Base-by-base conservation (phyloP, 2,888 invertebrate species). In the Adelphocoris suturalis region DNA sequence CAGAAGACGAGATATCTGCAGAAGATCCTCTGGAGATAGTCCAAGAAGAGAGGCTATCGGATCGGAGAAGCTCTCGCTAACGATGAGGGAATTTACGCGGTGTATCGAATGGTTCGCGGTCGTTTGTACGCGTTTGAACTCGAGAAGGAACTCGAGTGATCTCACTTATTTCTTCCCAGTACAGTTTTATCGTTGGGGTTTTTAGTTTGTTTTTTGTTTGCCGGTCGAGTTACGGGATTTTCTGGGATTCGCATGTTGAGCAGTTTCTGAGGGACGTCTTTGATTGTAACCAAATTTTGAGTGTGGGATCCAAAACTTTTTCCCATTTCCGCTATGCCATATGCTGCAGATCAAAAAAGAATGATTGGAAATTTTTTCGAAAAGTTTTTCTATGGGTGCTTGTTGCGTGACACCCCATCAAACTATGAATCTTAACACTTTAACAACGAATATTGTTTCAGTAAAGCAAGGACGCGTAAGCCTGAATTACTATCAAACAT, bases 1-100 rank as follows among this genome's bases (percentile, higher is more conserved):
- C 68, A 23, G 68, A 68, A 68, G 68, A 68, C 68, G 68, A 68
- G 68, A 68, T 68, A 68, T 68, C 68, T 68, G 68, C 68, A 23
- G 68, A 68, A 68, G 68, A 68, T 68, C 68, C 68, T 19, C 68
- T 23, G 78, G 46, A 47, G 47, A 78, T 47, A 78, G 78, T 46
- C 47, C 46, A 19, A 37, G 46, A 78, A 28, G 46, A 46, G 78
- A 46, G 37, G 76, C 78, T 46, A 78, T 78, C 78, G 46, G 78
- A 78, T 78, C 46, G 78, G 78, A 47, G 46, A 19, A 78, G 78
- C 78, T 78, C 37, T 46, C 78, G 78, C 37, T 46, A 46, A 47
- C 78, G 78, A 78, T 78, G 78, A 47, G 37, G 78, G 46, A 47
- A 78, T 78, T 78, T 78, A 78, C 78, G 46, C 78, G 46, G 78